Evolutionary conservation across 2,113 vertebrate genomes (phyloP), one percentile per base, ranked within the genome.

Genomic region (Pterocles orientalis): DNA sequence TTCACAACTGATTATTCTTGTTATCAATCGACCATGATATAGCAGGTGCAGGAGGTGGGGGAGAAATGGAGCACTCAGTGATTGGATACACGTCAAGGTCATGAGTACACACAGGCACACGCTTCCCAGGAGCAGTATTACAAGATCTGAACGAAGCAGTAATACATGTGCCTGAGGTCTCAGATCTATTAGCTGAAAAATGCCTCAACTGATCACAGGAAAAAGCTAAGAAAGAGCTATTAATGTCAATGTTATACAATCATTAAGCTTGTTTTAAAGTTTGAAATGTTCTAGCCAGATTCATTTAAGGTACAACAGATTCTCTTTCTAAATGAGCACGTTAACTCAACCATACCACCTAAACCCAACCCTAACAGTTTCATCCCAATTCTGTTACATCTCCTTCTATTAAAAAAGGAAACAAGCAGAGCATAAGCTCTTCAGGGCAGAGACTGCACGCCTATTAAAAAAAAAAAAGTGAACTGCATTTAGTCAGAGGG

Each of bases 241-340:
- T 94, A 81, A 95, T 58, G 80, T 47, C 7, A 95, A 84, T 23
- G 62, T 91, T 95, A 92, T 72, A 61, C 61, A 94, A 88, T 41
- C 77, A 80, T 77, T 88, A 92, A 82, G 93, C 88, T 88, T 92
- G 82, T 78, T 90, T 75, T 71, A 75, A 94, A 94, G 69, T 93
- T 91, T 48, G n/a, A 94, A 84, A 48, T 33, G 48, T 60, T 93
- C 88, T 71, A 39, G 58, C 83, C 83, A 68, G 65, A 94, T 53
- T 78, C 13, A 78, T 62, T 88, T 54, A 36, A 86, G 66, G 39
- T 47, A 73, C n/a, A 62, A 73, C 10, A 82, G n/a, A 94, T 57
- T 75, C 43, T 92, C 62, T 54, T 92, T 68, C 56, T 82, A 84
- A 93, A 95, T 83, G 48, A 78, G 33, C 33, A 68, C 88, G 57